Percentiles rank a stretch among this genome's conserved stretches.
These are phyloP conservation scores for Andricus quercusramuli DNA, from an alignment of 2,888 invertebrate genomes.

Conservation along the genomic window DNA sequence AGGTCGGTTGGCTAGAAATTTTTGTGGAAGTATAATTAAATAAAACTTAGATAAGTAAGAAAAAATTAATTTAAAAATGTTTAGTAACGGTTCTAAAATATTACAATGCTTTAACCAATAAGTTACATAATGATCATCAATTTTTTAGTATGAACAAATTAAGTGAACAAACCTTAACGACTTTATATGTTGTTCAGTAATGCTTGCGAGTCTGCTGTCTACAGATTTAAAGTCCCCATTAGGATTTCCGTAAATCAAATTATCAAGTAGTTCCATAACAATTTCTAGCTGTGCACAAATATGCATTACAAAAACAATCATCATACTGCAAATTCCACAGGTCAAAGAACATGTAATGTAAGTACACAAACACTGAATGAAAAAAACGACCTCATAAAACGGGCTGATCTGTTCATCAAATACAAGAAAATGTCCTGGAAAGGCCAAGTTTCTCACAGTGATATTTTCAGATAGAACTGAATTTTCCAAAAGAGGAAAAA, in stretches of 20 bases:
- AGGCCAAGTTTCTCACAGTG: not conserved
- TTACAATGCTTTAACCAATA: no score
- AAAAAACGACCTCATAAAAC: not conserved
- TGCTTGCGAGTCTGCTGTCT: not conserved
- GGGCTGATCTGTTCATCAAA: not conserved
- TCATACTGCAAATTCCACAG: not conserved
- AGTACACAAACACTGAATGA: not conserved
- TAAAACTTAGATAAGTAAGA: no score
- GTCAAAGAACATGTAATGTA: not conserved
- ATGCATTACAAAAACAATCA: not conserved
- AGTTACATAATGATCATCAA: no score
- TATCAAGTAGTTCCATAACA: constrained; percentile 15
- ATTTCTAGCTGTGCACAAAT: constrained; percentile 41
- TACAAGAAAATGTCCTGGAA: not conserved
- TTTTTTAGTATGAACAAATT: no score
- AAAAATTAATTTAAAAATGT: no score
- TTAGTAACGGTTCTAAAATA: no score
- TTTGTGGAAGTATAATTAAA: no score
- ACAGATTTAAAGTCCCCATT: not conserved
- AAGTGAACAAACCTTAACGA: not conserved
- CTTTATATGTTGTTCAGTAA: constrained; percentile 16
- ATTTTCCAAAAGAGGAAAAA: constrained; percentile 11
- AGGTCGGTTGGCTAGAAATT: no score
- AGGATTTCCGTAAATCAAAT: constrained; percentile 7
- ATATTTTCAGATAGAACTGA: not conserved